A percentile compares a stretch with the other conserved stretches of the same genome.
These are phyloP conservation scores for Pseudochirops cupreus DNA, from an alignment of 2,797 vertebrate species.

Conservation along the genomic window DNA sequence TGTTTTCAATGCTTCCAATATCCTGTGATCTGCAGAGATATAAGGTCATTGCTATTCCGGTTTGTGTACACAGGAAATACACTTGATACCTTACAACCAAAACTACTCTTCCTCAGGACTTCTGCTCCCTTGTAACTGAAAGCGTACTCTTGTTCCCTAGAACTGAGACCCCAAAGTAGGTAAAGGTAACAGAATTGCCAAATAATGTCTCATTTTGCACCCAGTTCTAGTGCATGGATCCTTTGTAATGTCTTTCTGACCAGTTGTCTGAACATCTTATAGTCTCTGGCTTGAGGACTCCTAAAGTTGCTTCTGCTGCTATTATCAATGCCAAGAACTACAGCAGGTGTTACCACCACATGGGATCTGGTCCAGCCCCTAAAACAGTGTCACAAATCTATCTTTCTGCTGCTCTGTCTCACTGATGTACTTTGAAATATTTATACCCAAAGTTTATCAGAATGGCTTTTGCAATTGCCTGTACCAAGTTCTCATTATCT, in stretches of 20 bases:
- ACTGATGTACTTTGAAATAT: too few species aligned
- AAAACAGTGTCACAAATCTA: not conserved
- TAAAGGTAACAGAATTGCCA: not conserved
- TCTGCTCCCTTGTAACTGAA: not conserved
- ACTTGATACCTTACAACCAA: not conserved
- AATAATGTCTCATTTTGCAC: not conserved
- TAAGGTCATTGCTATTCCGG: not conserved
- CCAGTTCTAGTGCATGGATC: not conserved
- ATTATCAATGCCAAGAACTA: not conserved
- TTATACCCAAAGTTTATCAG: too few species aligned
- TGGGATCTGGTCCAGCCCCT: not conserved
- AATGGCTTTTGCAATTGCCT: too few species aligned
- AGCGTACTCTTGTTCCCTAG: fast-evolving
- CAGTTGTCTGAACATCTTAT: not conserved
- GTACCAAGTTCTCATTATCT: too few species aligned
- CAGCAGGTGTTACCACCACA: not conserved
- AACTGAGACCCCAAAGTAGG: not conserved
- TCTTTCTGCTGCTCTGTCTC: not conserved
- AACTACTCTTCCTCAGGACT: not conserved
- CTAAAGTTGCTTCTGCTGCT: not conserved
- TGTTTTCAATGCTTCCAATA: not conserved
- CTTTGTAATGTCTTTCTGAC: not conserved
- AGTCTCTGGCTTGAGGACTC: not conserved
- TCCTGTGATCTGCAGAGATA: not conserved
- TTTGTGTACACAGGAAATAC: not conserved